Evolutionary conservation across 2,113 vertebrate species (phyloP).

Genomic region (Pedetes capensis): DNA sequence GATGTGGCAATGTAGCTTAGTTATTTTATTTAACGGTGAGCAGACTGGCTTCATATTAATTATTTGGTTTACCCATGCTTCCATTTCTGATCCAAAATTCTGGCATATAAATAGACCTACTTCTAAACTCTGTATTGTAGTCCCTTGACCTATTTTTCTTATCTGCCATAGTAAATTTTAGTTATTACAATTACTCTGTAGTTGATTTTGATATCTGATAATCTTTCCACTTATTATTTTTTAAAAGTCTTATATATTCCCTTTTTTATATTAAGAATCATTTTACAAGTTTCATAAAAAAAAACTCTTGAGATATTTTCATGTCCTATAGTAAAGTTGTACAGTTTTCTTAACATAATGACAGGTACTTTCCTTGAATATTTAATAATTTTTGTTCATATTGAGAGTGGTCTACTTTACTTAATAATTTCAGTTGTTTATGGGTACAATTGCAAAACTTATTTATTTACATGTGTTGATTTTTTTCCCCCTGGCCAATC

Average conservation of each 20-base stretch:
- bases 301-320: not conserved
- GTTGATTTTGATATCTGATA: conserved; percentile 31
- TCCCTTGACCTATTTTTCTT: not conserved
- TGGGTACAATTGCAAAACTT: conserved; percentile 28
- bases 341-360: conserved; percentile 17
- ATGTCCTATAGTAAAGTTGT: not conserved
- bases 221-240: not conserved
- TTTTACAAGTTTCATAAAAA: conserved; percentile 2
- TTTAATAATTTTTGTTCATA: conserved; percentile 14
- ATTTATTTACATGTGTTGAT: conserved; percentile 20
- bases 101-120: not conserved
- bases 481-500: not conserved
- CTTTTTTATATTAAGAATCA: conserved; percentile 43
- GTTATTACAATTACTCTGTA: not conserved
- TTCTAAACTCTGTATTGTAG: not conserved
- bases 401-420: not conserved
- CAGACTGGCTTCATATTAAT: not conserved
- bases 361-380: not conserved
- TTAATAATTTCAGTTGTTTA: conserved; percentile 21
- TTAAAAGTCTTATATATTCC: not conserved
- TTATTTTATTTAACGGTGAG: not conserved
- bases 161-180: not conserved
- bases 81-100: not conserved
- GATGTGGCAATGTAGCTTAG: not conserved
- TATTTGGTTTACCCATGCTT: not conserved